Evolutionary conservation across 2,888 invertebrate genomes (phyloP).

Genomic region (Meiosimyza decipiens): DNA sequence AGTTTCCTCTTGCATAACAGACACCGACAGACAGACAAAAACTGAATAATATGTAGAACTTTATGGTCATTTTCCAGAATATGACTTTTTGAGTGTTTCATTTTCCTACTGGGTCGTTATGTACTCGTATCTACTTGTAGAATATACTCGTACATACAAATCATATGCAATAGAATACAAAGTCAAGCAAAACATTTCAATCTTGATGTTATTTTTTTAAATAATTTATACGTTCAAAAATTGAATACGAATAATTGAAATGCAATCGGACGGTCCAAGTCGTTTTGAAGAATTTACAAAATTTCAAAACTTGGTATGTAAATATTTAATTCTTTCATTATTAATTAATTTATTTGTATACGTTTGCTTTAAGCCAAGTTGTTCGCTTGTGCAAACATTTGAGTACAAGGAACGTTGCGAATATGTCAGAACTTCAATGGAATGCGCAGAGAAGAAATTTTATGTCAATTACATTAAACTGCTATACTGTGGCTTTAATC

Average conservation of each 20-base stretch:
- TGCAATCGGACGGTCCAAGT: neutral
- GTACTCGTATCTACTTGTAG: too few relatives aligned
- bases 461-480: conserved; percentile 62
- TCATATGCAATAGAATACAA: too few relatives aligned
- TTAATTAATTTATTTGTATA: neutral
- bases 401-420: conserved; percentile 58
- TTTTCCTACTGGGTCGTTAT: too few relatives aligned
- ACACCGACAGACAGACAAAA: too few relatives aligned
- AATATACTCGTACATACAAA: too few relatives aligned
- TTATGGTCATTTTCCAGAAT: too few relatives aligned
- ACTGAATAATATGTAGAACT: too few relatives aligned
- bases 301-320: conserved; percentile 40
- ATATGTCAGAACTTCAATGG: conserved; percentile 59
- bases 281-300: conserved; percentile 36
- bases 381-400: conserved; percentile 43
- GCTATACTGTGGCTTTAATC: conserved; percentile 62
- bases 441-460: conserved; percentile 56
- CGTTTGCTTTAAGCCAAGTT: conserved; percentile 42
- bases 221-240: neutral
- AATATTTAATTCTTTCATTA: neutral
- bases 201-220: neutral
- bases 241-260: conserved; percentile 2
- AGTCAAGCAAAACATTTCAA: neutral
- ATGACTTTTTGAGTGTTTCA: too few relatives aligned
- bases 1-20: too few relatives aligned